Base-by-base conservation (phyloP, 2,888 invertebrate genomes). In the Lithophane leautieri region DNA sequence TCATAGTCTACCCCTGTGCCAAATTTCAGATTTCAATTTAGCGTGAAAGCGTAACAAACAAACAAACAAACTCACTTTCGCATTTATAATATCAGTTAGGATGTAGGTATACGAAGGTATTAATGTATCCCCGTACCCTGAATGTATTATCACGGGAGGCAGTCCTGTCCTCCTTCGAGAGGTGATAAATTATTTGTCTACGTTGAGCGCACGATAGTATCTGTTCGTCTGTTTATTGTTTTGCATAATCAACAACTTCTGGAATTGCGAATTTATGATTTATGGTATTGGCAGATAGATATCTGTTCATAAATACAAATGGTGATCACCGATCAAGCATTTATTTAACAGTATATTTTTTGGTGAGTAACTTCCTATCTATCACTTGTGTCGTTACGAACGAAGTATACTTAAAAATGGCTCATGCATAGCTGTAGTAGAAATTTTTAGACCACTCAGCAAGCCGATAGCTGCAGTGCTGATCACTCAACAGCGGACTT, bases 121-220 rank as follows among this genome's bases (percentile, higher is more conserved):
- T 9, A 34, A 34, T 22, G 28, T 12, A n/a, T 65, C 44, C 16
- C 40, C 42, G 60, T 47, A 28, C 73, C 85, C 87, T 91, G 82
- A 91, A 91, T 91, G 84, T 91, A 90, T 90, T 88, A 91, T 89
- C 72, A 83, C 47, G 77, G 80, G 73, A 82, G 82, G 81, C 79
- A 85, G 79, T 70, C 78, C 83, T 88, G 88, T 86, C 87, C 83
- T 84, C 85, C 86, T 88, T 86, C 84, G 82, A 86, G 82, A 87
- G 82, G 89, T 88, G 76, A 88, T 91, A 89, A 87, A 90, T 91
- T 91, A 90, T 91, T 91, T 89, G 83, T 79, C 65, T 74, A 78
- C 79, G 73, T 82, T 82, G 78, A 86, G 78, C 68, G 79, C 63
- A 69, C 69, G 73, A 83, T 81, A 80, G 79, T 87, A 71, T 85